These are phyloP conservation scores for Tipula vernalis DNA, from an alignment of 2,888 invertebrate genomes.

Conservation along the genomic window DNA sequence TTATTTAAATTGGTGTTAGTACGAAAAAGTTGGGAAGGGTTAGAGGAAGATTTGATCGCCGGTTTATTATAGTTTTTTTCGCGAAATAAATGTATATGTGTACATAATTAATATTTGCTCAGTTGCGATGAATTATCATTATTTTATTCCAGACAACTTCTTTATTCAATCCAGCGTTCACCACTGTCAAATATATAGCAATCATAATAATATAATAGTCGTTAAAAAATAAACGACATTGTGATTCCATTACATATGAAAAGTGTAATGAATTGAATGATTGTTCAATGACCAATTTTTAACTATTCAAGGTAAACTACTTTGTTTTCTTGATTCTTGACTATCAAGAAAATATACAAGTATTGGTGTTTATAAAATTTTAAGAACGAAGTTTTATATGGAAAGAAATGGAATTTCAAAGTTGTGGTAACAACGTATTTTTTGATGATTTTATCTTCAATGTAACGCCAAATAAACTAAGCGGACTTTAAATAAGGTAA, in stretches of 20 bases:
- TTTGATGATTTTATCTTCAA: not conserved
- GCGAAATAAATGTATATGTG: not conserved
- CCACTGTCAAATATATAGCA: not conserved
- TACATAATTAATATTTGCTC: not conserved
- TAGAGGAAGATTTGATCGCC: not conserved
- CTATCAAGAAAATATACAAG: not conserved
- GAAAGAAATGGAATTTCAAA: not conserved
- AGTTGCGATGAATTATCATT: not conserved
- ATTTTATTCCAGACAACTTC: not conserved
- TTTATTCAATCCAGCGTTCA: not conserved
- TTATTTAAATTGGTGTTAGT: not conserved
- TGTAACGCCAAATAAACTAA: not conserved
- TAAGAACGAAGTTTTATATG: not conserved
- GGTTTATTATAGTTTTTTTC: not conserved
- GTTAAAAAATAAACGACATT: not conserved
- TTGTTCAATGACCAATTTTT: not conserved
- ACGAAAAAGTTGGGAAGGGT: not conserved
- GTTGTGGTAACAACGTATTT: not conserved
- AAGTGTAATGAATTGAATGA: not conserved
- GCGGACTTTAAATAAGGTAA: too few species aligned
- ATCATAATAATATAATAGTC: not conserved
- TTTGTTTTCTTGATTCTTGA: not conserved
- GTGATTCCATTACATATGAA: not conserved
- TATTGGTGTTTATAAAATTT: not conserved
- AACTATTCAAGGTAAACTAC: not conserved